Conservation (phyloP, 2,113 vertebrate species). For the Percopsis transmontana region DNA sequence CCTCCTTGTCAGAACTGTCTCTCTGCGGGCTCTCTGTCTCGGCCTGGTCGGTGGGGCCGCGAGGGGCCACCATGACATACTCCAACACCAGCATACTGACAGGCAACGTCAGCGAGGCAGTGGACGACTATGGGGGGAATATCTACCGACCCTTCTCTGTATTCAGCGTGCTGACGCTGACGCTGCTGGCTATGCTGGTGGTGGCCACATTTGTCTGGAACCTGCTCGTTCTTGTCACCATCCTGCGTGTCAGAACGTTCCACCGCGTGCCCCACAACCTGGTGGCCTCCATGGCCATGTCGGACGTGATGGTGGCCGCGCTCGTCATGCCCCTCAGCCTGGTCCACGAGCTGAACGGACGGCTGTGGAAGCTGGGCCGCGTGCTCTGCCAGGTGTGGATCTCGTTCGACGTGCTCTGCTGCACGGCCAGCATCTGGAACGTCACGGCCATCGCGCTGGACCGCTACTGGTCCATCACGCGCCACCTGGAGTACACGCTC, state of each 20-base stretch:
- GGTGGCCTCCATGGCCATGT: slow-evolving; percentile 94
- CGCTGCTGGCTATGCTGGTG: slow-evolving; percentile 87
- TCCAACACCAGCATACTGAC: slow-evolving; percentile 60
- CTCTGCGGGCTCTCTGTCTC: slow-evolving; percentile 7
- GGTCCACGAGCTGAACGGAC: slow-evolving; percentile 86
- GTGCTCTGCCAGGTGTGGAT: slow-evolving; percentile 93
- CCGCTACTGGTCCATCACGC: slow-evolving; percentile 97
- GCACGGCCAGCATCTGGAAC: slow-evolving; percentile 98
- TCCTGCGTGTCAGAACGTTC: slow-evolving; percentile 90
- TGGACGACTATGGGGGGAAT: slow-evolving; percentile 60
- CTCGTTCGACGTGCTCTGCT: slow-evolving; percentile 93
- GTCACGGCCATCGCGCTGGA: slow-evolving; percentile 95
- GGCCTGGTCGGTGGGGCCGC: slow-evolving; percentile 4
- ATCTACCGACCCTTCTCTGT: slow-evolving; percentile 79
- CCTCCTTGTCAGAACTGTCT: slow-evolving; percentile 16
- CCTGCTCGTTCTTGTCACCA: slow-evolving; percentile 90
- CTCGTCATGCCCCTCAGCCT: slow-evolving; percentile 96
- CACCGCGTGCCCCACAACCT: slow-evolving; percentile 96
- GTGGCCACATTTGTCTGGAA: slow-evolving; percentile 95
- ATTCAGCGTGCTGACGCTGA: slow-evolving; percentile 86
- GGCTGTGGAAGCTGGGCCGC: slow-evolving; percentile 88
- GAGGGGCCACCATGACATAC: slow-evolving; percentile 64
- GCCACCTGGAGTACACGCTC: slow-evolving; percentile 92
- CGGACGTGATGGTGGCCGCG: slow-evolving; percentile 92
- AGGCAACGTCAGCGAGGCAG: slow-evolving; percentile 53